Evolutionary conservation across 2,888 invertebrate species (phyloP), one percentile per base, ranked within the genome.

Genomic region (Ormyrus nitidulus): DNA sequence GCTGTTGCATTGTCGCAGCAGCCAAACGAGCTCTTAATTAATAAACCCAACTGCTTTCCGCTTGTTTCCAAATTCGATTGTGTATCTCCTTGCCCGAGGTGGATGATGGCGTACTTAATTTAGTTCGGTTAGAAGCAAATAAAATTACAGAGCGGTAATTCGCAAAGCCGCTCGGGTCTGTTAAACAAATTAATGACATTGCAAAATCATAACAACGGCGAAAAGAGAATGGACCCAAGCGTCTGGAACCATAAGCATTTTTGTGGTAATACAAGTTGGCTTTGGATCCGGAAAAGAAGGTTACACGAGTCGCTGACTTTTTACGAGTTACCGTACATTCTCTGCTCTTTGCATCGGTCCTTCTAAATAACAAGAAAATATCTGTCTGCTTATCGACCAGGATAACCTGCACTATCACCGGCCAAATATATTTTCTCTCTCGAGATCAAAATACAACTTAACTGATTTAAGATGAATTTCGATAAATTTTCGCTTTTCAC

Each of bases 251-350:
- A 48, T 68, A 53, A 62, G 62, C 49, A 74, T 74, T 74, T 74
- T 79, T 70, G 74, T 54, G 74, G 74, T 58, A 51, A 69, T 74
- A 58, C 59, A 10, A 53, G 69, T 79, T 79, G 74, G 74, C 79
- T 74, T 79, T 79, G 68, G 73, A 82, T 84, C 83, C 84, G 83
- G 83, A 82, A 84, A 83, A 83, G 84, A 83, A 84, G 84, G 84
- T 84, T 80, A 77, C 83, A 83, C 64, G 71, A 81, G 49, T 68
- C 58, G 78, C 74, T 77, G 82, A 80, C 66, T 83, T 79, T 74
- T 75, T 77, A 77, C 54, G 74, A 82, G 78, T 62, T 34, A 6
- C n/a, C 48, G 49, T 51, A 49, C 19, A 51, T 65, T 58, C 46
- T 66, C 51, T 2, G 8, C 8, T 1, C 46, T 56, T 48, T 69